These are phyloP conservation scores for silkworm (Bombyx mori) DNA, from an alignment of 1,140 invertebrate genomes.

Conservation along the genomic window ASM3026992v2 NC_085113.1:2209501-2210000, in stretches of 20 bases:
- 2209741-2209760: conserved; percentile 51
- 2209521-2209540: no score
- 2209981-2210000: no score
- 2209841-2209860: conserved; percentile 6
- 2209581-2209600: background rate
- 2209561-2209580: no score
- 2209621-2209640: conserved; percentile 67
- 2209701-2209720: conserved; percentile 40
- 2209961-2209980: no score
- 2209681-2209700: conserved; percentile 58
- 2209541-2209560: no score
- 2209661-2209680: conserved; percentile 65
- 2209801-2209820: conserved; percentile 47
- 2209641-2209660: conserved; percentile 65
- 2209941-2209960: no score
- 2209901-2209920: no score
- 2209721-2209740: conserved; percentile 65
- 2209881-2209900: no score
- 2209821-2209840: conserved; percentile 48
- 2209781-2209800: conserved; percentile 43
- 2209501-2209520: no score
- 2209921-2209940: no score
- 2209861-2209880: no score
- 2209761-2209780: conserved; percentile 26
- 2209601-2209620: conserved; percentile 40